A percentile compares a stretch with the other conserved stretches of the same genome.
Evolutionary conservation across 1,140 invertebrate species (phyloP).

Genomic region (Meloidogyne exigua): DNA sequence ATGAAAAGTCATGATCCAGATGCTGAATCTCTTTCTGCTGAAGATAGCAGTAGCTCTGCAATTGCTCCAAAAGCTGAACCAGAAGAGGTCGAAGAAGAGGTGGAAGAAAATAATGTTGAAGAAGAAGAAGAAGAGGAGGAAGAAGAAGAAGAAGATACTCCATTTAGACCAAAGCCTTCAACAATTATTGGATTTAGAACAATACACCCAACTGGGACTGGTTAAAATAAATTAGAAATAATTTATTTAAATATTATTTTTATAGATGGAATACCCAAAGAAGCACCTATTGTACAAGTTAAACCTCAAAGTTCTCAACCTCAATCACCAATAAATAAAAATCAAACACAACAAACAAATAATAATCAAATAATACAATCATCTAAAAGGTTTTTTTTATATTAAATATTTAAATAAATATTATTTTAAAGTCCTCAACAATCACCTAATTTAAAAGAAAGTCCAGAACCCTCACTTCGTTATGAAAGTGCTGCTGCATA

Average conservation of each 20-base stretch:
- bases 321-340: slow-evolving; percentile 25
- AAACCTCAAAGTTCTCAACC: slow-evolving; percentile 38
- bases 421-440: too few relatives aligned
- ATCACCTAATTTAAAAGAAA: background rate
- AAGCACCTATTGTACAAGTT: slow-evolving; percentile 49
- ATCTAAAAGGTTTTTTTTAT: slow-evolving; percentile 10
- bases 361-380: background rate
- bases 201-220: slow-evolving; percentile 44
- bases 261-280: slow-evolving; percentile 44
- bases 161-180: slow-evolving; percentile 47
- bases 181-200: slow-evolving; percentile 53
- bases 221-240: slow-evolving; percentile 20
- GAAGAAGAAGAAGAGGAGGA: slow-evolving; percentile 52
- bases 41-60: slow-evolving; percentile 23
- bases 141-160: slow-evolving; percentile 49
- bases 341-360: slow-evolving; percentile 24
- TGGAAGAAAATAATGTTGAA: slow-evolving; percentile 32
- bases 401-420: too few relatives aligned
- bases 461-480: slow-evolving; percentile 5
- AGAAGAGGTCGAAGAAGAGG: slow-evolving; percentile 30
- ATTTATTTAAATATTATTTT: background rate
- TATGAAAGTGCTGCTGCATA: slow-evolving; percentile 58
- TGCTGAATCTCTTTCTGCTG: slow-evolving; percentile 22
- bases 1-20: slow-evolving; percentile 53
- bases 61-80: background rate